A percentile compares a stretch with the other conserved stretches of the same genome.
Conservation (phyloP, 2,888 invertebrate species). For the Trichogramma dendrolimi region DNA sequence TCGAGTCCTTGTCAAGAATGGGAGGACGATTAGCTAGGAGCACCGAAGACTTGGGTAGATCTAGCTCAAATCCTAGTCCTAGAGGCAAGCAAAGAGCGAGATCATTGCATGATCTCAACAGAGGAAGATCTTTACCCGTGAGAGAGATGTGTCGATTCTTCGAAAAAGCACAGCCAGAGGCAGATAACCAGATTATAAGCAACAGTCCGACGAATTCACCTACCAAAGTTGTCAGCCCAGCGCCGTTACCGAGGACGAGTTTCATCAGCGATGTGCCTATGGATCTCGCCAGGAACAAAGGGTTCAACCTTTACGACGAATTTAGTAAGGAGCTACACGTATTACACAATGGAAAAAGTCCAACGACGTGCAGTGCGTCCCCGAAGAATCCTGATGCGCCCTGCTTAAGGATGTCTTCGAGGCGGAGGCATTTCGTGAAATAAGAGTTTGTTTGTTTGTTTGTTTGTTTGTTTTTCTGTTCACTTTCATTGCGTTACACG, state of each 20-base stretch:
- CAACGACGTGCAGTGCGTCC: constrained; percentile 31
- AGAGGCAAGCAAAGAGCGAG: constrained; percentile 58
- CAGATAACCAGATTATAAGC: constrained; percentile 16
- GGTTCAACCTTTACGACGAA: constrained; percentile 29
- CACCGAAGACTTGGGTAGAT: constrained; percentile 61
- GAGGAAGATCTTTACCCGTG: constrained; percentile 58
- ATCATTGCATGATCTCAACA: constrained; percentile 63
- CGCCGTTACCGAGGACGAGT: not conserved
- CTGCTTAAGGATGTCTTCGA: constrained; percentile 39
- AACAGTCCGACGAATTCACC: not conserved
- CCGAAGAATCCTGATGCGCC: constrained; percentile 34
- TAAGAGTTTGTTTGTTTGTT: not conserved
- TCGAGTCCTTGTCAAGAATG: constrained; percentile 65
- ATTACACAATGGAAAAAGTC: not conserved
- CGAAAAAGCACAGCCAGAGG: constrained; percentile 54
- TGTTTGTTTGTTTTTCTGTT: not conserved
- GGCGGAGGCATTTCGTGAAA: constrained; percentile 38
- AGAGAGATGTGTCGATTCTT: constrained; percentile 69
- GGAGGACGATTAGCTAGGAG: constrained; percentile 60
- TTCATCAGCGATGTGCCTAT: not conserved
- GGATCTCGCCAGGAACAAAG: constrained; percentile 23
- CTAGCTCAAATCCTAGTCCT: constrained; percentile 42
- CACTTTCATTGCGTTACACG: not conserved
- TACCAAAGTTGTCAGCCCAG: not conserved
- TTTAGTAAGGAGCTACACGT: constrained; percentile 20